Evolutionary conservation across 30 jellyfish, hydroid and myxozoan genomes (phyloP), one percentile per base, ranked within the genome.

Genomic region (Cassiopea andromeda): DNA sequence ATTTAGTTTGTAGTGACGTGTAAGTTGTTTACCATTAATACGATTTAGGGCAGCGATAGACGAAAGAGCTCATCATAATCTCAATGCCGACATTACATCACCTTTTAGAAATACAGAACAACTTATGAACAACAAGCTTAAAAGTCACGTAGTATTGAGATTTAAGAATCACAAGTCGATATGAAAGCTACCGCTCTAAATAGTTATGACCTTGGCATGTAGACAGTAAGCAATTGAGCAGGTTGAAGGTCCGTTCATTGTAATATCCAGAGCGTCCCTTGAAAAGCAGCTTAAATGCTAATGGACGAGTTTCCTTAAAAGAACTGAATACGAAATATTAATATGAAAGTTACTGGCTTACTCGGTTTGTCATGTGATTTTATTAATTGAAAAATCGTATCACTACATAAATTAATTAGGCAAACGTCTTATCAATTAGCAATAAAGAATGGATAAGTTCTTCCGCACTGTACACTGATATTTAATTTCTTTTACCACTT

Each of bases 11-110:
- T 43, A 16, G 79, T 66, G 75, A 66, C 75, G 75, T 70, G 54
- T 15, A 64, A 19, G 27, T 70, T 27, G 50, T n/a, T 43, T 12
- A 19, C 10, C 38, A 4, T 6, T 70, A 70, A 70, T 70, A 54
- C 79, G 79, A 70, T 70, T 70, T 19, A 9, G 0, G 15, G 15
- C 17, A 70, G 15, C 54, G 50, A 27, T 18, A 2, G 79, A 14
- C 14, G 49, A 43, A 12, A 4, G 4, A 8, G 57, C 79, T 16
- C 54, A 18, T 7, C 54, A 1, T 70, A 70, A 70, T 70, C 79
- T 70, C 38, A 43, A 18, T 70, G 54, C 54, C 15, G 57, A 43
- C 79, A 70, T 70, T 70, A 70, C 79, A 70, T 70, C 79, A 70
- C 7, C n/a, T 10, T 54, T 10, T 6, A 54, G 7, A 54, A 54